Base-by-base conservation (phyloP, 2,797 vertebrate genomes). In the Cetoscarus ocellatus region DNA sequence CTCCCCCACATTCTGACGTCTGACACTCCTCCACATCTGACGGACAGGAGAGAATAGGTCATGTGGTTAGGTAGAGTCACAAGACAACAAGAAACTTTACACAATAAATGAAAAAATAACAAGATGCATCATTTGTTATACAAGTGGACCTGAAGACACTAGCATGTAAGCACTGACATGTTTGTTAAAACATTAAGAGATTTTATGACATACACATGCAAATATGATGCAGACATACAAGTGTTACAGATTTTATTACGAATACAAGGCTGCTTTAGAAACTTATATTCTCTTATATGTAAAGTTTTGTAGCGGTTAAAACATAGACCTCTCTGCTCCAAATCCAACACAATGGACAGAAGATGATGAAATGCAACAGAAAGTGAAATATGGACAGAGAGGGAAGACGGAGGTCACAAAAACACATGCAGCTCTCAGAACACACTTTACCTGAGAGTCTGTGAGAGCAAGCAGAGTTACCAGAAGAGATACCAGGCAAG, bases 401-500 rank as follows among this genome's bases (percentile, higher is more conserved):
- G 39, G 69, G 58, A 56, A 36, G 70, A 35, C 15, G 61, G 74
- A 76, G 63, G 48, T 67, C 70, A 80, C 79, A 89, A 54, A 53
- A 0, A 88, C 27, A 67, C 81, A 85, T 67, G 79, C 66, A 74
- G 90, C 86, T 91, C 92, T 91, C 89, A 75, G 92, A 89, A 79
- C 73, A 90, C 91, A 96, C 93, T 90, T 94, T 99, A 99, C 98
- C 98, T 99, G 98, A 96, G 82, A 99, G 96, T 86, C 96, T 97
- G 94, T 96, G 97, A 97, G 97, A 97, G 90, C 96, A 98, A 94
- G 93, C 90, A 97, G 97, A 97, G 91, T 95, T 96, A 95, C 93
- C 93, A 86, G 97, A 96, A 97, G 97, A 97, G 93, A 98, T 96
- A 96, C 96, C 97, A 95, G 98, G 98, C 92, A 99, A 97, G 95